Evolutionary conservation across 2,888 invertebrate genomes (phyloP), one percentile per base, ranked within the genome.

Genomic region (Chalcosyrphus nemorum): DNA sequence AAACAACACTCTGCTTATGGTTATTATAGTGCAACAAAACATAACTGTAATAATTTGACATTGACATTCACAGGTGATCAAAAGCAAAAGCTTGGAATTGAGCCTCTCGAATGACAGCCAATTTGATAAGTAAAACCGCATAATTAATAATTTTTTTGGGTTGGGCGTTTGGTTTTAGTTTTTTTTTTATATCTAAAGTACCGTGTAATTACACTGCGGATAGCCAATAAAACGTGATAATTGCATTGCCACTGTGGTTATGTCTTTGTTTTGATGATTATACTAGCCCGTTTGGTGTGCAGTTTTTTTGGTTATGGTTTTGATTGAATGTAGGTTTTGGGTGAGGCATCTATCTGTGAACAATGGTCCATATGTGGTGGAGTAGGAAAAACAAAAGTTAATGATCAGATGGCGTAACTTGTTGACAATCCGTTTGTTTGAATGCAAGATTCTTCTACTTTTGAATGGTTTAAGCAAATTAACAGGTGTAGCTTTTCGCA

Each of bases 1-100:
- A 4, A 35, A 35, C 2, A 35, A 35, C 35, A 35, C n/a, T 35
- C n/a, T 35, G 7, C n/a, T 35, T 32, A 35, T n/a, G n/a, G 35
- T 38, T 13, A 13, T 38, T 13, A 38, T 38, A 45, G 45, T 47
- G 47, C 24, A 47, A 24, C 47, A 11, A 45, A 32, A 3, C 6
- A 7, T 7, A 29, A 29, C 4, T 1, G 7, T 29, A 32, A 32
- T 24, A 21, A 47, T 24, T 54, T 54, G 66, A 54, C 66, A 68
- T 68, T 68, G 66, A 52, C 52, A 29, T 66, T 68, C 54, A 54
- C 54, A 54, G 54, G 32, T 43, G 41, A 59, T 38, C 59, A 15
- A 59, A 41, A 1, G n/a, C n/a, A n/a, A n/a, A n/a, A n/a, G n/a
- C n/a, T 13, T n/a, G 32, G 32, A 15, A 15, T 32, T 32, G 21